Evolutionary conservation across 2,797 vertebrate species (phyloP), one percentile per base, ranked within the genome.

Genomic region (Chaenodraco wilsoni): DNA sequence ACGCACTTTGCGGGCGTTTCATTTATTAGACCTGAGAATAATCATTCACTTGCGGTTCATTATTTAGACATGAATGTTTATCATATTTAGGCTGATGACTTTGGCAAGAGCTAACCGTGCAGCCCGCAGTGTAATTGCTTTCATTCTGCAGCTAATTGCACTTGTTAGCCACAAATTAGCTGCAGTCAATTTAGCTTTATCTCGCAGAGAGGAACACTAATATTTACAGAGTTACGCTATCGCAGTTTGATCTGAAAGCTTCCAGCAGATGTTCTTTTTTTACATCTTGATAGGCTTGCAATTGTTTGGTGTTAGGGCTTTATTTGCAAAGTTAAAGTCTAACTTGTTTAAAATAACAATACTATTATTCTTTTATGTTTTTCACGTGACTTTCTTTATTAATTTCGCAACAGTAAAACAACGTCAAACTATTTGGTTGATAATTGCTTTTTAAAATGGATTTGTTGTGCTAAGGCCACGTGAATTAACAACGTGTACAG

Each of bases 71-170:
- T 51, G 75, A 85, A 89, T 87, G 81, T 86, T 86, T 44, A 62
- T 88, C 84, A 79, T 85, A 84, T 91, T 87, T 59, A 48, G 76
- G 33, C 16, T 71, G 86, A 76, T 92, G 82, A 59, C 62, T 87
- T 89, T 91, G 89, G 88, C 89, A 57, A 54, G 37, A 82, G 75
- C 74, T 19, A 13, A 80, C 55, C 83, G 68, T 6, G 48, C 65
- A 73, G 80, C 70, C 61, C 44, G 51, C 13, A 65, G 78, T 19
- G 56, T 87, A 78, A 90, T 84, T 69, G 65, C 70, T 5, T 40
- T 71, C 45, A 60, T 59, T 74, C 69, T 2, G 64, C 56, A 31
- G 46, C 58, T 90, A 90, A 92, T 91, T 88, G 81, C 82, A 57
- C 89, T 87, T 84, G 82, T 89, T 86, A 66, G 57, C 59, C 67